Conservation (phyloP, 2,888 invertebrate genomes). For the Drosophila aldrichi region DNA sequence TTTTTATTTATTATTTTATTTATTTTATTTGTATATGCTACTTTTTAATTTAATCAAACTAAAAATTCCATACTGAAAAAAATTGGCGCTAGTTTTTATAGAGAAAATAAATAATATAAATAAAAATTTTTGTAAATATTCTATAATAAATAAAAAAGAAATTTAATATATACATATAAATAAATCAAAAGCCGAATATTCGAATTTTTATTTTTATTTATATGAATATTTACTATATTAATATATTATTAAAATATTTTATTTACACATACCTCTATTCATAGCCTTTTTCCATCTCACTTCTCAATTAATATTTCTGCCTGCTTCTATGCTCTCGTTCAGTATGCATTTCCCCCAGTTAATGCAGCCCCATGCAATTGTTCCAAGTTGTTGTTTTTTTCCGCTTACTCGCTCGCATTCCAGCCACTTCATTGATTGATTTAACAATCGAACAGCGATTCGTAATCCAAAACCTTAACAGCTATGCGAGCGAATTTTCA, state of each 20-base stretch:
- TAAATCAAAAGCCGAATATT: too few relatives aligned
- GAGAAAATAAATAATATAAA: too few relatives aligned
- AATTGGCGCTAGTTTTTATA: too few relatives aligned
- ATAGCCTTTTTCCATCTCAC: neutral
- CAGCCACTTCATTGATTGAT: constrained; percentile 21
- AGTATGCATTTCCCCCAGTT: neutral
- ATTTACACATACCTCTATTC: neutral
- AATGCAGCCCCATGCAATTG: neutral
- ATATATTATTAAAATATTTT: neutral
- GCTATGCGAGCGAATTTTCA: constrained; percentile 14
- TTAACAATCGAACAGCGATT: constrained; percentile 28
- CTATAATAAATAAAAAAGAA: too few relatives aligned
- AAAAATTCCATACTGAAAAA: too few relatives aligned
- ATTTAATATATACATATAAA: too few relatives aligned
- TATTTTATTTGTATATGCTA: too few relatives aligned
- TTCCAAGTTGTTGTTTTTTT: neutral
- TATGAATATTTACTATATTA: too few relatives aligned
- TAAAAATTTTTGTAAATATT: too few relatives aligned
- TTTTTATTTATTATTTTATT: too few relatives aligned
- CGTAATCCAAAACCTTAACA: constrained; percentile 35
- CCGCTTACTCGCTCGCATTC: neutral
- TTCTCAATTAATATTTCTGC: neutral
- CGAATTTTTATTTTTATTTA: too few relatives aligned
- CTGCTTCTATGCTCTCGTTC: neutral
- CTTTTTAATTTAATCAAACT: too few relatives aligned